These are phyloP conservation scores for Agapostemon virescens DNA, from an alignment of 2,888 invertebrate species.

Conservation along the genomic window DNA sequence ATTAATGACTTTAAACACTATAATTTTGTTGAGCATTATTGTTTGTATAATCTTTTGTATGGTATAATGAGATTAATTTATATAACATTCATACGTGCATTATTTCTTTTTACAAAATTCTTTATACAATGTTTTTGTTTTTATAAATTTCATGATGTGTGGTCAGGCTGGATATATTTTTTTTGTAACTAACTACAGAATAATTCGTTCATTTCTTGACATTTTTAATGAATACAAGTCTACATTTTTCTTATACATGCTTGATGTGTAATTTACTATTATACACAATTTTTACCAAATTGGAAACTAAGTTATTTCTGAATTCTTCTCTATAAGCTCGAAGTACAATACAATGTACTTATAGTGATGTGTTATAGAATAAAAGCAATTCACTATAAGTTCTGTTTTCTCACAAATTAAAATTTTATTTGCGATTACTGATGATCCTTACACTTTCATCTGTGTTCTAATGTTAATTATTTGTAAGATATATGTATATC, in stretches of 20 bases:
- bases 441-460: slow-evolving; percentile 53
- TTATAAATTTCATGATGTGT: neutral
- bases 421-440: slow-evolving; percentile 50
- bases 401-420: slow-evolving; percentile 43
- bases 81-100: neutral
- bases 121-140: slow-evolving; percentile 13
- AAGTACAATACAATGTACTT: slow-evolving; percentile 62
- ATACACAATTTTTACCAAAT: slow-evolving; percentile 24
- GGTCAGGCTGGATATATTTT: slow-evolving; percentile 42
- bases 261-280: slow-evolving; percentile 47
- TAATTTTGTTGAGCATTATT: slow-evolving; percentile 9
- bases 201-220: neutral
- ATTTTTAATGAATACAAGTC: slow-evolving; percentile 4
- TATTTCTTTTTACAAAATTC: slow-evolving; percentile 18
- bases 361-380: slow-evolving; percentile 47
- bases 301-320: slow-evolving; percentile 30
- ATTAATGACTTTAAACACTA: neutral
- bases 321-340: slow-evolving; percentile 40
- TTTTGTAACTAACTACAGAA: slow-evolving; percentile 13
- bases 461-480: slow-evolving; percentile 66
- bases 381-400: slow-evolving; percentile 49
- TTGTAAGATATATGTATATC: slow-evolving; percentile 80
- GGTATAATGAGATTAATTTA: neutral
- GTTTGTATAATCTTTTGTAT: slow-evolving; percentile 11
- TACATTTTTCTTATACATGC: slow-evolving; percentile 25